A percentile compares a stretch with the other conserved stretches of the same genome.
Evolutionary conservation across 2,888 invertebrate species (phyloP).

Genomic region (Pinctada fucata): DNA sequence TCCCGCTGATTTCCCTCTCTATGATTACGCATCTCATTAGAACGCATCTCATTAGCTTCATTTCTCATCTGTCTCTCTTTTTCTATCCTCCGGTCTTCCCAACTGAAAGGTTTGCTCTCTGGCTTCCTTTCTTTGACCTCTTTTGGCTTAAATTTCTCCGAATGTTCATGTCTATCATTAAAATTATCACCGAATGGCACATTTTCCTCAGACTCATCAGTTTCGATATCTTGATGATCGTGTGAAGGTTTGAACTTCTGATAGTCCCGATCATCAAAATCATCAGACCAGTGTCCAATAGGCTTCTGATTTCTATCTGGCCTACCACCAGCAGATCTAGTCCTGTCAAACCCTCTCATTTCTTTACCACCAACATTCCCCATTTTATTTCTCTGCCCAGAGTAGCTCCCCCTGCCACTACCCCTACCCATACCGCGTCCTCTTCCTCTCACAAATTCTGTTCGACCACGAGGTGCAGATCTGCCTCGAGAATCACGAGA

Average conservation of each 20-base stretch:
- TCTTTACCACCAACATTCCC: constrained; percentile 42
- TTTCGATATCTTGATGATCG: constrained; percentile 63
- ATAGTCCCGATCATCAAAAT: constrained; percentile 38
- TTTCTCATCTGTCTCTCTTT: constrained; percentile 41
- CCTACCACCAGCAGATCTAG: constrained; percentile 34
- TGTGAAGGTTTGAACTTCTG: constrained; percentile 56
- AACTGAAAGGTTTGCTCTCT: constrained; percentile 4
- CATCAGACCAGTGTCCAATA: constrained; percentile 37
- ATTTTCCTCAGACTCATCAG: constrained; percentile 70
- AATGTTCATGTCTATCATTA: constrained; percentile 43
- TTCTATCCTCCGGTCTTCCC: constrained; percentile 20
- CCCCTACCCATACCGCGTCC: constrained; percentile 68
- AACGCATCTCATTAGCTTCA: constrained; percentile 31
- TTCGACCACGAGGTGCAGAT: constrained; percentile 59
- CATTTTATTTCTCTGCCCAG: constrained; percentile 61
- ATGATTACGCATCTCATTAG: constrained; percentile 27
- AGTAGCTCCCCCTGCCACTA: constrained; percentile 52
- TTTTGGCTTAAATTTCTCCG: constrained; percentile 28
- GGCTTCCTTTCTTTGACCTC: constrained; percentile 12
- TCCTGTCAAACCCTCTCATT: constrained; percentile 45
- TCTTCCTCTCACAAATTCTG: constrained; percentile 73
- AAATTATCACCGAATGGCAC: constrained; percentile 70
- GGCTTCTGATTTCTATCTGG: constrained; percentile 42
- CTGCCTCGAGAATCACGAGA: constrained; percentile 34
- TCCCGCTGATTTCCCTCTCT: constrained; percentile 25